Conservation (phyloP, 1,140 invertebrate species). For the Drosophila parabipectinata region DNA sequence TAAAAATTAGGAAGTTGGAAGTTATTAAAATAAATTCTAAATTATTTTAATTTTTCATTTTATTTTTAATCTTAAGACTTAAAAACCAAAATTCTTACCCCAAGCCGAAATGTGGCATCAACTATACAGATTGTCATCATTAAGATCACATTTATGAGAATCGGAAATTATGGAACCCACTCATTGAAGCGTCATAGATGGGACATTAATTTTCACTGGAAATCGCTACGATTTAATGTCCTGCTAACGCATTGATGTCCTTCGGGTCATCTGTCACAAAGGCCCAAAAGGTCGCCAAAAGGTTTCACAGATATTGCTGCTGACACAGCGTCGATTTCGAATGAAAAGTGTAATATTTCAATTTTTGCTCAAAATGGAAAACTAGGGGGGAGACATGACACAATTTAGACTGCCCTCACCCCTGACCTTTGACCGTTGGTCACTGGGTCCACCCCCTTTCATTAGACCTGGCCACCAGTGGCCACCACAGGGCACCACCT, state of each 20-base stretch:
- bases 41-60: no score
- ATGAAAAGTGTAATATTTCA: conserved; percentile 80
- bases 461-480: conserved; percentile 31
- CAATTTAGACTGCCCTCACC: conserved; percentile 67
- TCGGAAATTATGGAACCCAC: conserved; percentile 49
- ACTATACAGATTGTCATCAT: conserved; percentile 42
- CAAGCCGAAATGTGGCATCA: no score
- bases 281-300: conserved; percentile 38
- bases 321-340: conserved; percentile 47
- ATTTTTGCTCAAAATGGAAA: conserved; percentile 55
- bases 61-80: no score
- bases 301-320: conserved; percentile 65
- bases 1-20: neutral
- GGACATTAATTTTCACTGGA: conserved; percentile 58
- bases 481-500: conserved; percentile 47
- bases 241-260: conserved; percentile 30
- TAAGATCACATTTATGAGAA: conserved; percentile 50
- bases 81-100: no score
- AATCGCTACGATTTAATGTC: conserved; percentile 46
- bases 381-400: conserved; percentile 59
- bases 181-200: conserved; percentile 37
- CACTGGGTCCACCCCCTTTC: conserved; percentile 50
- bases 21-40: no score
- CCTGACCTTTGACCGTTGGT: conserved; percentile 56
- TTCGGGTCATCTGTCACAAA: conserved; percentile 59